These are phyloP conservation scores for Cardiocondyla obscurior DNA, from an alignment of 1,140 invertebrate species.

Conservation along the genomic window DNA sequence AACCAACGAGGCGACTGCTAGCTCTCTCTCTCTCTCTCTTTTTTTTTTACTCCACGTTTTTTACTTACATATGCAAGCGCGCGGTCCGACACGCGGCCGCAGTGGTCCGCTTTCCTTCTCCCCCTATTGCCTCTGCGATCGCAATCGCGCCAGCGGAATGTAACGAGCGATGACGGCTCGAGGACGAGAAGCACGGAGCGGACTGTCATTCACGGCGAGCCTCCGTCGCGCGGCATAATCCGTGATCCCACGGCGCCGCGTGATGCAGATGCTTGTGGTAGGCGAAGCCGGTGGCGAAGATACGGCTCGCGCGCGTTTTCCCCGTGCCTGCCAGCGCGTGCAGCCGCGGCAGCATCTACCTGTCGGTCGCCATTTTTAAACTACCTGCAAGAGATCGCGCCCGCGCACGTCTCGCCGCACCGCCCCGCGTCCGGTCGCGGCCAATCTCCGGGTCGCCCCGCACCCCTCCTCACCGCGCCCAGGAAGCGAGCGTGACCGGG, in stretches of 20 bases:
- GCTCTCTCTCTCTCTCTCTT: background rate
- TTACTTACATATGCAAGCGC: slow-evolving; percentile 35
- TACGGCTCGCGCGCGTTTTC: slow-evolving; percentile 26
- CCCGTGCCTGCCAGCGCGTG: slow-evolving; percentile 71
- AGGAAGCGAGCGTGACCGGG: background rate
- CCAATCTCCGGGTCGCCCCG: background rate
- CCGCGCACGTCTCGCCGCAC: background rate
- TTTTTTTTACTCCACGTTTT: background rate
- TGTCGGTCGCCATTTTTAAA: slow-evolving; percentile 82
- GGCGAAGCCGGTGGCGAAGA: background rate
- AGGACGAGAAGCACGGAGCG: background rate
- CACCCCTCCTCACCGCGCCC: background rate
- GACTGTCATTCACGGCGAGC: slow-evolving; percentile 38
- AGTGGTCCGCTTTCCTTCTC: slow-evolving; percentile 33
- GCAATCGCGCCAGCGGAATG: slow-evolving; percentile 40
- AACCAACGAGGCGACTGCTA: background rate
- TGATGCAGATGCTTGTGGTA: background rate
- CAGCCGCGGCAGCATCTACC: slow-evolving; percentile 71
- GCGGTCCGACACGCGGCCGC: slow-evolving; percentile 1
- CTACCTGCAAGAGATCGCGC: slow-evolving; percentile 72
- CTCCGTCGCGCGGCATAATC: slow-evolving; percentile 23
- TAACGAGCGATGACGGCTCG: slow-evolving; percentile 26
- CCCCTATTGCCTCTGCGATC: slow-evolving; percentile 3
- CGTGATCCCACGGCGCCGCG: background rate
- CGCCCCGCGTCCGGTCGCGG: background rate